A percentile compares a stretch with the other conserved stretches of the same genome.
phyloP scores from a whole-genome alignment of 1,140 invertebrate genomes.

The Laodelphax striatellus region DNA sequence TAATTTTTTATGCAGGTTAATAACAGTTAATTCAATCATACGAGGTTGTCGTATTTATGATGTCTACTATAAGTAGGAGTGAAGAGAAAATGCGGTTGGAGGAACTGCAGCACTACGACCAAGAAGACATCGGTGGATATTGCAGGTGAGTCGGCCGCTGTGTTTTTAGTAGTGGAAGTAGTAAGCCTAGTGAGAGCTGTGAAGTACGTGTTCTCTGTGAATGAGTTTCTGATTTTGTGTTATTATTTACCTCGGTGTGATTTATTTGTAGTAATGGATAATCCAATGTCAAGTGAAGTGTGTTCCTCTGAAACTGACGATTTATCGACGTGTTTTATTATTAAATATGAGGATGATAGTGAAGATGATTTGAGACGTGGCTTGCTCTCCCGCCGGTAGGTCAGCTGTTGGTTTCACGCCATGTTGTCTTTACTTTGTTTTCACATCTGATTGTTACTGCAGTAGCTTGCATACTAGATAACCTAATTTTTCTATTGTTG shows the following conservation, averaged over 20 bases:
- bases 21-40: conserved; percentile 10
- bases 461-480: neutral
- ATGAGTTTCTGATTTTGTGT: neutral
- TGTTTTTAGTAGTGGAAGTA: neutral
- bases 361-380: conserved; percentile 16
- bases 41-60: conserved; percentile 21
- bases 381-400: conserved; percentile 38
- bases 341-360: conserved; percentile 3
- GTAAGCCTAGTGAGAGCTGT: neutral
- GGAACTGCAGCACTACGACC: conserved; percentile 30
- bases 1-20: conserved; percentile 20
- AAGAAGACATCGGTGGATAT: conserved; percentile 31
- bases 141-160: conserved; percentile 27
- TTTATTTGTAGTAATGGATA: neutral
- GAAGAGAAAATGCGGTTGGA: conserved; percentile 29
- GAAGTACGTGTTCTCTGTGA: neutral
- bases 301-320: neutral
- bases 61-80: conserved; percentile 28
- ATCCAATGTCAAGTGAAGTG: neutral
- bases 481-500: neutral
- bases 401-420: conserved; percentile 40
- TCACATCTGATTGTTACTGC: neutral
- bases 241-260: neutral
- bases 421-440: conserved; percentile 29
- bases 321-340: conserved; percentile 5